Conservation (phyloP, 2,113 vertebrate species). For the Pteropus alecto region DNA sequence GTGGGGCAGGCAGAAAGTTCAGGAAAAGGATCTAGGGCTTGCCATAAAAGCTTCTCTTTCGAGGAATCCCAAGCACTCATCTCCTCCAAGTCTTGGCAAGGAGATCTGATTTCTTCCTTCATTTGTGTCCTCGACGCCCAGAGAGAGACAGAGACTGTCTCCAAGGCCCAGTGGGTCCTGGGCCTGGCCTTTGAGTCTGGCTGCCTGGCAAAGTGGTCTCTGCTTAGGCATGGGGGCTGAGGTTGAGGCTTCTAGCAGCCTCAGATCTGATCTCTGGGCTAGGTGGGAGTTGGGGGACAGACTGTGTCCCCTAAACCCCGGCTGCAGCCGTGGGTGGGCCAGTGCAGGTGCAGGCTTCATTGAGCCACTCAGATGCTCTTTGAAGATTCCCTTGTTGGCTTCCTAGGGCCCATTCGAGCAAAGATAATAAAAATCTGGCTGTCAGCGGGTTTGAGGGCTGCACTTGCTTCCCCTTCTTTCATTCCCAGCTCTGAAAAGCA, state of each 20-base stretch:
- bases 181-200: not conserved
- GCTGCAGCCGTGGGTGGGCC: not conserved
- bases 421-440: constrained; percentile 82
- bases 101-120: constrained; percentile 44
- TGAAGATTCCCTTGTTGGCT: constrained; percentile 78
- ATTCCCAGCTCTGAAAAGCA: constrained; percentile 69
- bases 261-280: not conserved
- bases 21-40: constrained; percentile 8
- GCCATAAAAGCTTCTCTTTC: constrained; percentile 65
- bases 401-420: constrained; percentile 71
- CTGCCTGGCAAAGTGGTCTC: not conserved
- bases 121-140: not conserved
- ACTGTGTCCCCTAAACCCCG: not conserved
- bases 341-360: constrained; percentile 77
- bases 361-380: constrained; percentile 71
- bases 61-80: constrained; percentile 70
- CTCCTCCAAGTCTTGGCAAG: constrained; percentile 46
- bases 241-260: not conserved
- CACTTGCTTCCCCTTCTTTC: constrained; percentile 69
- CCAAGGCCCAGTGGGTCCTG: not conserved
- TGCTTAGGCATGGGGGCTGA: not conserved
- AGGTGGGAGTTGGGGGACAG: not conserved
- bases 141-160: constrained; percentile 33
- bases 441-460: constrained; percentile 82
- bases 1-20: not conserved